A percentile compares a stretch with the other conserved stretches of the same genome.
These are phyloP conservation scores for Dusona sp. DNA, from an alignment of 2,888 invertebrate species.

Conservation along the genomic window DNA sequence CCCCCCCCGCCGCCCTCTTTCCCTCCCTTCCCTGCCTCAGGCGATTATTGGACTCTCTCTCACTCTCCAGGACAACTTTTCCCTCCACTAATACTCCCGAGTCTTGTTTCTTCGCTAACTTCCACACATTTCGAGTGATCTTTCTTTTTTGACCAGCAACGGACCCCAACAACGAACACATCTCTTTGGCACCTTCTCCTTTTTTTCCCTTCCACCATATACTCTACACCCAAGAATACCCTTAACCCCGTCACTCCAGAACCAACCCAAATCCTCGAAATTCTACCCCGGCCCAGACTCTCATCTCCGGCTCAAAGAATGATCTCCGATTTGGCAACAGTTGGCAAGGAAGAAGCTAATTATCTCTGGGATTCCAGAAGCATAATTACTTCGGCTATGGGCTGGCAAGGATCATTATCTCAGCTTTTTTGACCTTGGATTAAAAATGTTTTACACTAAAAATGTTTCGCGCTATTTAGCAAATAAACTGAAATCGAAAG, in stretches of 20 bases:
- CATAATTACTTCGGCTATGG: not conserved
- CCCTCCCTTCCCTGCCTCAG: not conserved
- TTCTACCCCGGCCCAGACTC: not conserved
- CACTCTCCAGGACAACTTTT: constrained; percentile 6
- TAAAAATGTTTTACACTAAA: not conserved
- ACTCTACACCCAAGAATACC: not conserved
- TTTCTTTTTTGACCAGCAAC: not conserved
- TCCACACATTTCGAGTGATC: constrained; percentile 18
- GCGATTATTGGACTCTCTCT: constrained; percentile 26
- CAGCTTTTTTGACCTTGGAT: not conserved
- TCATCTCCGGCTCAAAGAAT: not conserved
- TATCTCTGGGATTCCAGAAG: not conserved
- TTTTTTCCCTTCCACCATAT: not conserved
- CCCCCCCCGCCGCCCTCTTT: not conserved
- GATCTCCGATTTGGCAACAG: not conserved
- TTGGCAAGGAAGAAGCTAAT: constrained; percentile 8
- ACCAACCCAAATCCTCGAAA: not conserved
- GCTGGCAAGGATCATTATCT: not conserved
- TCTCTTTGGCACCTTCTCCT: constrained; percentile 29
- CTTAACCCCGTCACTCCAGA: not conserved
- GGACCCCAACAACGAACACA: not conserved
- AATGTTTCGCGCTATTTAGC: not conserved
- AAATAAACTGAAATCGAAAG: not conserved
- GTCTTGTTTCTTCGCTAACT: constrained; percentile 19
- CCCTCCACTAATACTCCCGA: constrained; percentile 14